Evolutionary conservation across 2,113 vertebrate genomes (phyloP).

Genomic region (Ellobius talpinus): DNA sequence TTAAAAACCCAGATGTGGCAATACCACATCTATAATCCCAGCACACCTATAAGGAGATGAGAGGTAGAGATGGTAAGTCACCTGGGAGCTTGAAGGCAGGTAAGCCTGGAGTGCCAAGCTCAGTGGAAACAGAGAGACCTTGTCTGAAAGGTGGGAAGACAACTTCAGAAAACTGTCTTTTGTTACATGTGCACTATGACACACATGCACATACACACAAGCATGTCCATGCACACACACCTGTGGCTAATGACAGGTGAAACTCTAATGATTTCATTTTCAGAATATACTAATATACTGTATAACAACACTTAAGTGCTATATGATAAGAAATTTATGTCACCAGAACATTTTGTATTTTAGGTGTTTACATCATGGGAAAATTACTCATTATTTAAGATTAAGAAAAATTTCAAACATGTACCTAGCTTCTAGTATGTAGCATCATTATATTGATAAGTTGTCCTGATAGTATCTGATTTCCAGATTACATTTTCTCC

Average conservation of each 20-base stretch:
- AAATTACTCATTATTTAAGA: conserved; percentile 41
- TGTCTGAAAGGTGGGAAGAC: too few species aligned
- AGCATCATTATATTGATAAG: not conserved
- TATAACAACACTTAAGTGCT: not conserved
- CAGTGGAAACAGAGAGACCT: not conserved
- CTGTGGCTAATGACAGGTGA: not conserved
- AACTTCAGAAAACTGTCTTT: not conserved
- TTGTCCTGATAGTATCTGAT: conserved; percentile 45
- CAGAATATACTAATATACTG: not conserved
- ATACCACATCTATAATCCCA: not conserved
- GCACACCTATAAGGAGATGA: not conserved
- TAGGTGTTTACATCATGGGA: not conserved
- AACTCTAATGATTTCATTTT: conserved; percentile 58
- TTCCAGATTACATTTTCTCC: conserved; percentile 32
- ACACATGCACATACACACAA: not conserved
- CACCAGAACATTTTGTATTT: not conserved
- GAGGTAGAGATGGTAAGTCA: not conserved
- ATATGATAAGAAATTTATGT: not conserved
- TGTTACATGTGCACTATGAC: not conserved
- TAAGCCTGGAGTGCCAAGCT: not conserved
- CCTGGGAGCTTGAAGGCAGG: not conserved
- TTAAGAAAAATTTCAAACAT: conserved; percentile 31
- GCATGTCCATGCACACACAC: not conserved
- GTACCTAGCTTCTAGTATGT: conserved; percentile 6
- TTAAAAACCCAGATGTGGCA: not conserved